phyloP scores from a whole-genome alignment of 2,113 vertebrate species.

The Actinemys pallida region DNA sequence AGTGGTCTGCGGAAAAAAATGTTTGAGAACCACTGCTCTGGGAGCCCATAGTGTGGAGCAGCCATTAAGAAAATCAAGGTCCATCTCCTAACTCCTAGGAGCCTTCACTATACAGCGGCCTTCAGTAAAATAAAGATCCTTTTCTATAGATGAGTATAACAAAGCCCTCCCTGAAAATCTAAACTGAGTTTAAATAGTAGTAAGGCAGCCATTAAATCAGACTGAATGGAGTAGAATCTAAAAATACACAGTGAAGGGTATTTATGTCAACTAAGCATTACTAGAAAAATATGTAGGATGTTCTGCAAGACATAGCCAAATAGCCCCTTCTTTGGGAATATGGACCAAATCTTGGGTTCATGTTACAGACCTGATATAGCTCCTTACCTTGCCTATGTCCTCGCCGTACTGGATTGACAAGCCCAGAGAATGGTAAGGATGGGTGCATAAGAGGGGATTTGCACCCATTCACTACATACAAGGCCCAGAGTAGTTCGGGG shows the following conservation, averaged over 20 bases:
- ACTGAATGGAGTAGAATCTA: background rate
- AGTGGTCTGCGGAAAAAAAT: no score
- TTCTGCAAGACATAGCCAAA: background rate
- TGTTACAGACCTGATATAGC: background rate
- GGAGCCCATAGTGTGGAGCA: background rate
- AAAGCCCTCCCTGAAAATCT: background rate
- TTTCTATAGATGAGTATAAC: background rate
- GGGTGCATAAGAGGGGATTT: background rate
- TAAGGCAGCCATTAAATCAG: background rate
- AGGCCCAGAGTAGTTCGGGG: background rate
- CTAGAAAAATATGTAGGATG: fast-evolving
- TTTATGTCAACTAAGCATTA: background rate
- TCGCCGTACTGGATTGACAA: background rate
- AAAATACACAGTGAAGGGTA: background rate
- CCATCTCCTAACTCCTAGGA: background rate
- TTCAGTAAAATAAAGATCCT: background rate
- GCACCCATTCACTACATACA: background rate
- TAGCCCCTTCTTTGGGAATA: background rate
- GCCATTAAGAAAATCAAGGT: background rate
- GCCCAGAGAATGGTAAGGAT: background rate
- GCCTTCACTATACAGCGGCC: background rate
- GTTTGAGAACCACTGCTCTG: no score
- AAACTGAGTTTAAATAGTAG: background rate
- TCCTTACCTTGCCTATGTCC: background rate
- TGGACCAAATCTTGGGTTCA: background rate